Conservation (phyloP, 2,113 vertebrate species). For the Cinclus mexicanus region DNA sequence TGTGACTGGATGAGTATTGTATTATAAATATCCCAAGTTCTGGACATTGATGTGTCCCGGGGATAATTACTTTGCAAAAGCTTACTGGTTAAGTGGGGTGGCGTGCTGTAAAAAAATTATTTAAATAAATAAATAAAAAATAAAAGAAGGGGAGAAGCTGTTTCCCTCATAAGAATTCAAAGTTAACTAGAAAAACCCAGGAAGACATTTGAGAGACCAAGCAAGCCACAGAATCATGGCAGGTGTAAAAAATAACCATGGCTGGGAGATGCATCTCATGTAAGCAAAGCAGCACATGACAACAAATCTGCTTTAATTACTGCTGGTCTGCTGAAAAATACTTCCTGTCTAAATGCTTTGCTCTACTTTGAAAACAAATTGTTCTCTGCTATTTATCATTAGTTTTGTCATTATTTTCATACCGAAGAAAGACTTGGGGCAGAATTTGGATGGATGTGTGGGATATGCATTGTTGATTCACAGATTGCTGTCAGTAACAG, state of each 20-base stretch:
- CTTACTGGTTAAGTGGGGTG: neutral
- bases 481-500: neutral
- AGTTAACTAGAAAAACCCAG: neutral
- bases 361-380: neutral
- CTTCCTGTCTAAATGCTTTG: neutral
- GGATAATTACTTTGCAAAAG: neutral
- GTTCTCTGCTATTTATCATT: neutral
- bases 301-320: neutral
- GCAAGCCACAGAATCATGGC: neutral
- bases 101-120: neutral
- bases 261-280: neutral
- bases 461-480: neutral
- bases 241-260: neutral
- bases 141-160: accelerated
- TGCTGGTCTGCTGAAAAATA: neutral
- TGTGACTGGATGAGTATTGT: neutral
- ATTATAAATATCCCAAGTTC: neutral
- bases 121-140: accelerated
- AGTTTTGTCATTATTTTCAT: neutral
- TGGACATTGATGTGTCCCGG: neutral
- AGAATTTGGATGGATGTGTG: neutral
- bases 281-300: neutral
- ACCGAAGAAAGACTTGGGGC: neutral
- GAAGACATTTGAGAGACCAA: neutral
- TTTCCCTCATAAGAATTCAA: neutral